A percentile compares a stretch with the other conserved stretches of the same genome.
These are phyloP conservation scores for Toxotes lorentzi DNA, from an alignment of 2,797 vertebrate genomes.

Conservation along the genomic window DNA sequence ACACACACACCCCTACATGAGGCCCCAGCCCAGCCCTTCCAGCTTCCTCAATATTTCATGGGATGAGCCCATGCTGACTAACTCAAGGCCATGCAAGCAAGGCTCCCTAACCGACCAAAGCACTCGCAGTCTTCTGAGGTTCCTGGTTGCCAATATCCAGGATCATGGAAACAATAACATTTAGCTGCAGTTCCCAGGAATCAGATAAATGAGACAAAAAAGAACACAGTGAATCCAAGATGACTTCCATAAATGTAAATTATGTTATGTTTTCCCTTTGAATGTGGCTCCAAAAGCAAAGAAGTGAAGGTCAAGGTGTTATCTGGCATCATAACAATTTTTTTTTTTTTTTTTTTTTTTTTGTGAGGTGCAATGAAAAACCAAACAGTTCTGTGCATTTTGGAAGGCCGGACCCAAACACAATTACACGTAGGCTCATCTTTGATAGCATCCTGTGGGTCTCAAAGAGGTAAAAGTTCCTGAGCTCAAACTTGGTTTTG, in stretches of 20 bases:
- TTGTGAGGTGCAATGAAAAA: conserved; percentile 13
- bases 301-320: conserved; percentile 3
- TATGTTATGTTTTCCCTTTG: background rate
- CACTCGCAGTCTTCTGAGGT: conserved; percentile 66
- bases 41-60: conserved; percentile 85
- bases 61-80: conserved; percentile 78
- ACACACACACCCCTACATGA: conserved; percentile 47
- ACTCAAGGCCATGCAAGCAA: conserved; percentile 79
- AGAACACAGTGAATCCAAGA: conserved; percentile 26
- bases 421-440: conserved; percentile 37
- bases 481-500: conserved; percentile 52
- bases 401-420: conserved; percentile 29
- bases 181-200: conserved; percentile 62
- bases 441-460: conserved; percentile 55
- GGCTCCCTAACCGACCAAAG: conserved; percentile 66
- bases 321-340: background rate
- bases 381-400: conserved; percentile 35
- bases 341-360: background rate
- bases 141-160: conserved; percentile 67
- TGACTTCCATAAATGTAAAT: conserved; percentile 46
- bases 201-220: conserved; percentile 59
- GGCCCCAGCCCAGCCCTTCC: conserved; percentile 73
- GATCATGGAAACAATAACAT: conserved; percentile 73
- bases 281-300: background rate
- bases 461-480: conserved; percentile 54